phyloP scores from a whole-genome alignment of 2,797 vertebrate genomes.

The Phylloscopus collybita region DNA sequence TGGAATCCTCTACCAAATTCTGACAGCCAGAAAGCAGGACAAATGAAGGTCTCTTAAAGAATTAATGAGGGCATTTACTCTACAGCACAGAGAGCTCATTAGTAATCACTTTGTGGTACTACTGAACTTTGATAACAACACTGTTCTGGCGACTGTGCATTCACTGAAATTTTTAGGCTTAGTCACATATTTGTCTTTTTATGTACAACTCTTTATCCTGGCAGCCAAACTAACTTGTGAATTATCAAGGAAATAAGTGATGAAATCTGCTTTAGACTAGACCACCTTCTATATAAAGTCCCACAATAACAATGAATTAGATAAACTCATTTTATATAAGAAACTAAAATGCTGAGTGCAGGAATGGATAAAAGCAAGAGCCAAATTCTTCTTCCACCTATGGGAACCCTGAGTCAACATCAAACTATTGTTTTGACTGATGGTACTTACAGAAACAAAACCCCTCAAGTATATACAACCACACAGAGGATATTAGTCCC shows the following conservation, averaged over 20 bases:
- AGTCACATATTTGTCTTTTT: background rate
- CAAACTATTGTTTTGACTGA: background rate
- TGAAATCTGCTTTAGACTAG: background rate
- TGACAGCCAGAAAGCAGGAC: background rate
- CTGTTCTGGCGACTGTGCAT: background rate
- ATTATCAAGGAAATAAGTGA: background rate
- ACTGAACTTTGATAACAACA: background rate
- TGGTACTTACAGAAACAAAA: background rate
- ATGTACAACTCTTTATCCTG: background rate
- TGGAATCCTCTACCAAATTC: background rate
- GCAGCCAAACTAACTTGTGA: background rate
- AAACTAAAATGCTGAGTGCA: background rate
- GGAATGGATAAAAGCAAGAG: background rate
- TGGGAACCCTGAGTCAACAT: background rate
- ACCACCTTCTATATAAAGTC: background rate
- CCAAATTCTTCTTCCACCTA: background rate
- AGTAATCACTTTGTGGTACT: background rate
- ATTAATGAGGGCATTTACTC: constrained; percentile 25
- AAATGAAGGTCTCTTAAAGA: constrained; percentile 16
- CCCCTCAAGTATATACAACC: background rate
- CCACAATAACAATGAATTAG: background rate
- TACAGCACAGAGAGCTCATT: background rate
- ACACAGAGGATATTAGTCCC: background rate
- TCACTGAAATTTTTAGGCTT: background rate
- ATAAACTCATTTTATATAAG: background rate